Conservation (phyloP, 2,888 invertebrate species). For the Andrena minutula region DNA sequence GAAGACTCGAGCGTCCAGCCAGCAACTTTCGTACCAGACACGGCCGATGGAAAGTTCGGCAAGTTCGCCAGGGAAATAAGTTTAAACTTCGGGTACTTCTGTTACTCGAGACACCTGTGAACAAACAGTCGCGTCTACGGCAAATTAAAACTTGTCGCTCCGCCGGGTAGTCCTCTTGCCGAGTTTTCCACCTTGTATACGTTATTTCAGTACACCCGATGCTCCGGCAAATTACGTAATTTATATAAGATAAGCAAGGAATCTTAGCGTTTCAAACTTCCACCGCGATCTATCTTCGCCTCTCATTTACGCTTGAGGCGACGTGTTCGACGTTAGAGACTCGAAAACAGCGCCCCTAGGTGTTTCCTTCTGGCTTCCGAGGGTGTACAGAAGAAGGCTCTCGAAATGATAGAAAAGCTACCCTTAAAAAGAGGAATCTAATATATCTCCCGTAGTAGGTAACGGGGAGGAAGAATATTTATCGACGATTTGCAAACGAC, state of each 20-base stretch:
- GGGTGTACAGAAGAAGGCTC: too few species aligned
- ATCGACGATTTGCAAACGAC: conserved; percentile 13
- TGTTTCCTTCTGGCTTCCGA: too few species aligned
- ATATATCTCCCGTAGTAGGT: too few species aligned
- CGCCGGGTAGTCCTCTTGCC: conserved; percentile 23
- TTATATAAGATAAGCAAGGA: conserved; percentile 26
- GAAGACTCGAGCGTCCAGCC: conserved; percentile 42
- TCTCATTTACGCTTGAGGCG: too few species aligned
- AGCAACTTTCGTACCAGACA: conserved; percentile 52
- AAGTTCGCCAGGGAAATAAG: conserved; percentile 52
- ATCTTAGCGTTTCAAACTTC: background rate
- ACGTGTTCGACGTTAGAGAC: too few species aligned
- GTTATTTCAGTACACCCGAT: conserved; percentile 22
- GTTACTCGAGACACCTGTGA: conserved; percentile 64
- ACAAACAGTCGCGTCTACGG: conserved; percentile 63
- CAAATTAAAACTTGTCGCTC: conserved; percentile 64
- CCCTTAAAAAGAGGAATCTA: too few species aligned
- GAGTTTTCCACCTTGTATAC: conserved; percentile 35
- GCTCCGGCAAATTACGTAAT: conserved; percentile 1
- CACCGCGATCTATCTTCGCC: background rate
- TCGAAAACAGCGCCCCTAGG: too few species aligned
- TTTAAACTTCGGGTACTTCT: conserved; percentile 62
- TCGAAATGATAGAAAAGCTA: too few species aligned
- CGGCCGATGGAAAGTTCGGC: conserved; percentile 36
- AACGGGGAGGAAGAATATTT: conserved; percentile 27